A percentile compares a stretch with the other conserved stretches of the same genome.
phyloP scores from a whole-genome alignment of 2,888 invertebrate genomes.

The Pharmacophagus antenor region DNA sequence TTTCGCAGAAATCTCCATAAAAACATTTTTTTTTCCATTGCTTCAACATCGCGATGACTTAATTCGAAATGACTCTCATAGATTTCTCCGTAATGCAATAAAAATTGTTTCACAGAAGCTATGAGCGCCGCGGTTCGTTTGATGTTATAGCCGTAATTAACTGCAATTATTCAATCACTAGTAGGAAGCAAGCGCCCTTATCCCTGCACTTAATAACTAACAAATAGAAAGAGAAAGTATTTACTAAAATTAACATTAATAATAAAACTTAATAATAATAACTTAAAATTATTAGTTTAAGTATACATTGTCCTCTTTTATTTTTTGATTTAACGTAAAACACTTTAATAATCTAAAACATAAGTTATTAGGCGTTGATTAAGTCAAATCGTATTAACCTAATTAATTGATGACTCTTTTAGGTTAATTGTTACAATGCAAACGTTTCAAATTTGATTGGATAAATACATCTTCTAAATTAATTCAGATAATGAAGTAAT shows the following conservation, averaged over 20 bases:
- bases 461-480: too few species aligned
- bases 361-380: not conserved
- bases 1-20: slow-evolving; percentile 16
- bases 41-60: slow-evolving; percentile 15
- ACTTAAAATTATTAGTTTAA: too few species aligned
- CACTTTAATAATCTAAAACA: too few species aligned
- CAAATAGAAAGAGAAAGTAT: not conserved
- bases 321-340: not conserved
- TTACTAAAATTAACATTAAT: not conserved
- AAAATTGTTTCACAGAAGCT: slow-evolving; percentile 17
- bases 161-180: slow-evolving; percentile 22
- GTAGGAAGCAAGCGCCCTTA: not conserved
- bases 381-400: not conserved
- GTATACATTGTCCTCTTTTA: too few species aligned
- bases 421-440: not conserved
- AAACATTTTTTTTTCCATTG: slow-evolving; percentile 21
- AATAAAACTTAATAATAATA: too few species aligned
- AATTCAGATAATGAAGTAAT: too few species aligned
- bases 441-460: not conserved
- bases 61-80: slow-evolving; percentile 13
- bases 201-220: slow-evolving; percentile 21
- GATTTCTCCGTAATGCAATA: slow-evolving; percentile 18
- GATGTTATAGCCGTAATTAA: slow-evolving; percentile 17
- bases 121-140: slow-evolving; percentile 15
- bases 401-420: not conserved